Evolutionary conservation across 2,113 vertebrate genomes (phyloP), one percentile per base, ranked within the genome.

Genomic region (Mobula birostris): DNA sequence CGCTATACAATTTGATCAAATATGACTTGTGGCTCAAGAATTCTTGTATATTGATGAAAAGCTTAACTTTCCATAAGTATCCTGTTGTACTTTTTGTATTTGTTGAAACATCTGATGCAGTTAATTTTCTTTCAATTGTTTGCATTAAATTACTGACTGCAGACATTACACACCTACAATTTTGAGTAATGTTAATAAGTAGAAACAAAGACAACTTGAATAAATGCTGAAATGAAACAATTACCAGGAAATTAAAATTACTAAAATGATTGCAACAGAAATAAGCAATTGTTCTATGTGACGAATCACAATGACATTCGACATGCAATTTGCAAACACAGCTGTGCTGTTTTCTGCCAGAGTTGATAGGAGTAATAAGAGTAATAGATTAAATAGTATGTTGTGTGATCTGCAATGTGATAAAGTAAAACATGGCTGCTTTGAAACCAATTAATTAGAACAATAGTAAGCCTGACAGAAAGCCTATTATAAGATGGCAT

Each of bases 141-240:
- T 27, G n/a, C 61, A 66, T 90, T 90, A 66, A 66, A 90, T 68
- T 90, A 66, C 61, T 90, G 85, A 17, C 61, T 66, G 58, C 29
- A 15, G 5, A 32, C 85, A 66, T 90, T 63, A 61, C 85, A 90
- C 85, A 90, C 85, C 85, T 90, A 66, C 61, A 90, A 90, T 90
- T 90, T 68, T 66, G 63, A 90, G 32, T 90, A 66, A 32, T 36
- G 85, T 17, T 90, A 66, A 90, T 90, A 66, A 90, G 61, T 66
- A 90, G 85, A 90, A 90, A 90, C 85, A 32, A 66, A 90, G 85
- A 66, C 85, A 90, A 90, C 32, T 66, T 90, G 29, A 32, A 90
- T 66, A 19, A 32, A 66, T 17, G 61, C 29, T 90, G 61, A 66
- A 66, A n/a, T 66, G 85, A 66, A 90, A 90, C 58, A 90, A 90